phyloP scores from a whole-genome alignment of 2,113 vertebrate genomes.

The Megaceryle maxima region DNA sequence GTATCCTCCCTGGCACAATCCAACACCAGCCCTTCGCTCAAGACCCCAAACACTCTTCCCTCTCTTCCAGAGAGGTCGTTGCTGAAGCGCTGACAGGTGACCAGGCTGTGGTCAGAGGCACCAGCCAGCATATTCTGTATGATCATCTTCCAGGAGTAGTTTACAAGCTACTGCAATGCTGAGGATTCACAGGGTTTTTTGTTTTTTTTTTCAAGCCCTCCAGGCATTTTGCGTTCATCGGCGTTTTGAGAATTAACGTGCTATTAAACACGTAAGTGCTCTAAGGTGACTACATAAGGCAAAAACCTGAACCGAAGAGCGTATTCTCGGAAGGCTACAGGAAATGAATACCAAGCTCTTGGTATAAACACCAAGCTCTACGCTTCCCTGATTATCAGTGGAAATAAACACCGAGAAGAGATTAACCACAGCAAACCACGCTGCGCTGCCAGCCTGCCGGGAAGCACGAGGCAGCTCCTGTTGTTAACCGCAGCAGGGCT shows the following conservation, averaged over 20 bases:
- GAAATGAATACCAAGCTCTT: neutral
- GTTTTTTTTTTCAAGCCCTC: neutral
- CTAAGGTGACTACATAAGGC: neutral
- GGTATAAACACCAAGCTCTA: neutral
- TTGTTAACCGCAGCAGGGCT: neutral
- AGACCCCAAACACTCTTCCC: neutral
- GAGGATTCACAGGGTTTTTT: neutral
- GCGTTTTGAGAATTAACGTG: neutral
- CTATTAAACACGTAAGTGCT: neutral
- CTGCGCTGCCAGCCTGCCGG: neutral
- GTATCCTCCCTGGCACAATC: neutral
- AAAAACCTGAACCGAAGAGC: neutral
- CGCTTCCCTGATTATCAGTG: neutral
- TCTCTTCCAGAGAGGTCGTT: neutral
- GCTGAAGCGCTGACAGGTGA: neutral
- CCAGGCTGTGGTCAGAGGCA: neutral
- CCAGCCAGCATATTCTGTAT: neutral
- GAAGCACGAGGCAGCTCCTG: neutral
- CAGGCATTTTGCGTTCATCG: neutral
- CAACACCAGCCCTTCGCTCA: neutral
- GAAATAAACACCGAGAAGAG: neutral
- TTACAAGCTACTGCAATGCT: neutral
- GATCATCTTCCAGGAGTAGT: neutral
- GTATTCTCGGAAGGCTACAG: neutral
- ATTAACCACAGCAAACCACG: neutral